A percentile compares a stretch with the other conserved stretches of the same genome.
Conservation (phyloP, 2,888 invertebrate species). For the Lycocerus yunnanus region DNA sequence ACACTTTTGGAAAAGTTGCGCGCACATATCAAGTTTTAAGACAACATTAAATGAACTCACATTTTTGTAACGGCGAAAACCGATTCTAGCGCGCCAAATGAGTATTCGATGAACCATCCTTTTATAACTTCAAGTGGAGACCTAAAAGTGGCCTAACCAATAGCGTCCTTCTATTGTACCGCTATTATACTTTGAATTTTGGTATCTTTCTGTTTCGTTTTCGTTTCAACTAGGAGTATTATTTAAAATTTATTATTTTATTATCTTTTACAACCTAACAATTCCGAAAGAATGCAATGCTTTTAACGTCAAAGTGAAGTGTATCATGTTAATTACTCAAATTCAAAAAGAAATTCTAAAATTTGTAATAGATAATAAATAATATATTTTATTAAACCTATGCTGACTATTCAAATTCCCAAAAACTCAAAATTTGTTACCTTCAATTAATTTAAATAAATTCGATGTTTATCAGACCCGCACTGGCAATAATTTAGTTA, state of each 20-base stretch:
- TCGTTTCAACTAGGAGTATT: too few species aligned
- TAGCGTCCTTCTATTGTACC: slow-evolving; percentile 21
- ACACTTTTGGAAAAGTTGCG: slow-evolving; percentile 35
- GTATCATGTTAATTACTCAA: too few species aligned
- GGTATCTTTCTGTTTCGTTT: background rate
- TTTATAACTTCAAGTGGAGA: slow-evolving; percentile 33
- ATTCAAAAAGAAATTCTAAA: too few species aligned
- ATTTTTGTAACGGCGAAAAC: slow-evolving; percentile 48
- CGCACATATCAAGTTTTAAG: slow-evolving; percentile 33
- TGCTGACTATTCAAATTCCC: too few species aligned
- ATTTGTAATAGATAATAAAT: too few species aligned
- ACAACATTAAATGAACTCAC: slow-evolving; percentile 39
- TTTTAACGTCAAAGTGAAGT: too few species aligned
- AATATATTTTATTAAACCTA: too few species aligned
- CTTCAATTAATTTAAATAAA: too few species aligned
- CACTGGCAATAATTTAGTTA: too few species aligned
- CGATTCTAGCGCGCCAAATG: slow-evolving; percentile 45
- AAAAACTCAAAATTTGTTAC: too few species aligned
- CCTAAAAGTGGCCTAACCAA: slow-evolving; percentile 16
- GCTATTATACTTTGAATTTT: slow-evolving; percentile 20
- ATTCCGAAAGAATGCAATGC: too few species aligned
- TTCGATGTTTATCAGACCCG: too few species aligned
- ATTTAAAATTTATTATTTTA: background rate
- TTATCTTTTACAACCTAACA: background rate
- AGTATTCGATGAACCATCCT: slow-evolving; percentile 42